Evolutionary conservation across 2,113 vertebrate genomes (phyloP), one percentile per base, ranked within the genome.

Genomic region (Salvelinus sp.): DNA sequence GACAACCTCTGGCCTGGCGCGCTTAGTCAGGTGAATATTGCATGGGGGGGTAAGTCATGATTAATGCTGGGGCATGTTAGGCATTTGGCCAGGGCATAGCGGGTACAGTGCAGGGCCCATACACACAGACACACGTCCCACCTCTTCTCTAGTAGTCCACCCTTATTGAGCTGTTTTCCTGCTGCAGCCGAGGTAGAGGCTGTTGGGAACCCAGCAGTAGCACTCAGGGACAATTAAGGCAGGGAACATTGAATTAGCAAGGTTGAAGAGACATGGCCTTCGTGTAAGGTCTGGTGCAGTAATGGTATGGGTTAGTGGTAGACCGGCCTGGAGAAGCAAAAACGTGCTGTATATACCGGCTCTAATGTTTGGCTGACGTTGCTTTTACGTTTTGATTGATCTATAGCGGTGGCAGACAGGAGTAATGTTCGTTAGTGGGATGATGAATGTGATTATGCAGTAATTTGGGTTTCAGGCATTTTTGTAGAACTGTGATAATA

Each of bases 31-130:
- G 90, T 88, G 87, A 82, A 82, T 86, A 90, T 86, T 84, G 72
- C 80, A 84, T 78, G 72, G 86, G 76, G 79, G 79, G 76, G 69
- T 82, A 85, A 81, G 76, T 86, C 76, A 80, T 88, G 88, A 89
- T 92, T 90, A 88, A 90, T 91, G 86, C 88, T 78, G 75, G 77
- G 76, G 85, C 82, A 81, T 88, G 84, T 85, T 88, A 83, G 85
- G 82, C 83, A 76, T 78, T 80, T 75, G 77, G 70, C 38, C 54
- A 23, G 64, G 76, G 60, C 78, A 62, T 60, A 77, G 76, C 71
- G 77, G 69, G 38, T 47, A 47, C 47, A 54, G 16, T 54, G 16
- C 50, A 54, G 48, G 48, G 48, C 48, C 13, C 66, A 38, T 54
- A 65, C 38, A 44, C 38, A 44, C 65, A 77, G 60, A 81, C 83